Base-by-base conservation (phyloP, 2,888 invertebrate species). In the Lobophora halterata region DNA sequence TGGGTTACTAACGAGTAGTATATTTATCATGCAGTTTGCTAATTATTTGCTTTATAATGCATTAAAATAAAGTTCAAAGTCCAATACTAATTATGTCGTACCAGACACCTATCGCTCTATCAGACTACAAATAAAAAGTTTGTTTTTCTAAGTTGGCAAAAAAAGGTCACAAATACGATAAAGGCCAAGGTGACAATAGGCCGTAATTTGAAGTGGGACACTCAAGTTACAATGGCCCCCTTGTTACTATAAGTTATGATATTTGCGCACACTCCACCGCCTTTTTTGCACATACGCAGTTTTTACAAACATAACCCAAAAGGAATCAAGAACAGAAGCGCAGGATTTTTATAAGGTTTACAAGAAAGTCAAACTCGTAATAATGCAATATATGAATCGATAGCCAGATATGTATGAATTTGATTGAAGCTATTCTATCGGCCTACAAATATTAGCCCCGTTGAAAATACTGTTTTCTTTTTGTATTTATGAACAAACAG, bases 121-220 rank as follows among this genome's bases (percentile, higher is more conserved):
- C 46, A 59, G 52, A 61, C 64, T 53, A 58, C 63, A 68, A 65
- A 67, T 61, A 72, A 68, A 71, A 67, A 69, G 65, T 67, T 67
- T 72, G 69, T 71, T 71, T 71, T 51, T 71, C 66, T 49, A 59
- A 61, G 58, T 56, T 56, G 20, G 63, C 63, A 73, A 71, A 76
- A 74, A 41, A 75, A 64, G 42, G 46, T 58, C 33, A 47, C 54
- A 52, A 48, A 56, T 58, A 58, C 31, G 36, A 61, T 60, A 62
- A 58, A 65, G 58, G 52, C 51, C 47, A 54, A 52, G 56, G 55
- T 61, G 64, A 75, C 71, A 74, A 74, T 69, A 50, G 58, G 44
- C 52, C 52, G 64, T 62, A 62, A 67, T 71, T 64, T 65, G 65
- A 70, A 75, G 65, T 68, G 60, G 67, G 60, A 51, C 56, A 65